phyloP scores from a whole-genome alignment of 2,113 vertebrate genomes.

The Dryoscopus gambensis region DNA sequence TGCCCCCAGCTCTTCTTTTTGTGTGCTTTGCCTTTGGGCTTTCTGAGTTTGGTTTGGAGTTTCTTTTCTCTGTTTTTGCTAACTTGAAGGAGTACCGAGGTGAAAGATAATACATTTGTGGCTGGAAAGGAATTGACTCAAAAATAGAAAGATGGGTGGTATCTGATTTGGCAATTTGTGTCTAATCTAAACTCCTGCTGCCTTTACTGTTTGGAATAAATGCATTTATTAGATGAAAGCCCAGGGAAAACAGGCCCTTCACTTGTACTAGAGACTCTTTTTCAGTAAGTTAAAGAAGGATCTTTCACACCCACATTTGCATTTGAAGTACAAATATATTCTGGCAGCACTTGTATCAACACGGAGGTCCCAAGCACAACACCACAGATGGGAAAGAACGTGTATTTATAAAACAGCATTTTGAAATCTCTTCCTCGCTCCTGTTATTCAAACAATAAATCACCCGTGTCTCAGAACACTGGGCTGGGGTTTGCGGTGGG shows the following conservation, averaged over 20 bases:
- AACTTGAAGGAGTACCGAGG: neutral
- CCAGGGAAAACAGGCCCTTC: neutral
- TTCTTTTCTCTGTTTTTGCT: neutral
- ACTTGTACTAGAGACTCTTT: neutral
- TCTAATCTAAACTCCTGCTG: neutral
- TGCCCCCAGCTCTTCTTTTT: neutral
- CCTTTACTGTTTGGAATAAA: neutral
- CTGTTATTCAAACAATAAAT: slow-evolving; percentile 28
- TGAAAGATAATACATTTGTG: slow-evolving; percentile 6
- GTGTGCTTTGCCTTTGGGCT: neutral
- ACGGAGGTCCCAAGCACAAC: slow-evolving; percentile 1
- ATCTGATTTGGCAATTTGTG: slow-evolving; percentile 6
- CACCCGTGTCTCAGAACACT: neutral
- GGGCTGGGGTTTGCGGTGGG: neutral
- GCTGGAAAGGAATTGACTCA: neutral
- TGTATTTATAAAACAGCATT: neutral
- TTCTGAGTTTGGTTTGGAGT: neutral
- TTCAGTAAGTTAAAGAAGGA: neutral
- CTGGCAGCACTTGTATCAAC: neutral
- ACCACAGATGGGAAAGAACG: neutral
- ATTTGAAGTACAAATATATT: neutral
- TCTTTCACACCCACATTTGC: neutral
- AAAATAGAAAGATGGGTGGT: slow-evolving; percentile 34
- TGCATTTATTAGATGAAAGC: neutral
- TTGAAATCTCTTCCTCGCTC: neutral